Evolutionary conservation across 2,888 invertebrate species (phyloP).

Genomic region (Torymus auratus): DNA sequence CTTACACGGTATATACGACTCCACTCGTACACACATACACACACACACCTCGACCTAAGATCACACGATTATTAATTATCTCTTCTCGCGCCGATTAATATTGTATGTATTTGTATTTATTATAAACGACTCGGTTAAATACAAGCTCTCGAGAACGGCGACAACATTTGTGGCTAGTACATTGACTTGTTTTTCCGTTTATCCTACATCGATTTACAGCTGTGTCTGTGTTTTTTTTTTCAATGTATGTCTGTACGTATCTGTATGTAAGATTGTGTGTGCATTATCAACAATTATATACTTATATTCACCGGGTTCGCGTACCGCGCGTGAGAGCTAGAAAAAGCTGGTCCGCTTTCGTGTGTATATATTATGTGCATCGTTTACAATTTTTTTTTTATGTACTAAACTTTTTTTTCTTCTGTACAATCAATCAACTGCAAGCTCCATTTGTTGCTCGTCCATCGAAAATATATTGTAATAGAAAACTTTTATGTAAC

Average conservation of each 20-base stretch:
- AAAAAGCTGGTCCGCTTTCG: constrained; percentile 40
- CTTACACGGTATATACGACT: no score
- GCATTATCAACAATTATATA: constrained; percentile 35
- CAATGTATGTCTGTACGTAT: background rate
- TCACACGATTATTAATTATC: no score
- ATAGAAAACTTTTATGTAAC: background rate
- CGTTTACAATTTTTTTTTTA: background rate
- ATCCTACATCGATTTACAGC: constrained; percentile 29
- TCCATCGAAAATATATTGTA: background rate
- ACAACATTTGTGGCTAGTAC: constrained; percentile 73
- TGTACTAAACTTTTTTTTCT: background rate
- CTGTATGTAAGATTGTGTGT: background rate
- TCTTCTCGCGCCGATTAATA: no score
- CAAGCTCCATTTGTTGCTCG: background rate
- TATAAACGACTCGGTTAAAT: constrained; percentile 7
- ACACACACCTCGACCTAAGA: no score
- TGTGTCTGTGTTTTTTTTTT: constrained; percentile 5
- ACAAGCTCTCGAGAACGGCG: constrained; percentile 62
- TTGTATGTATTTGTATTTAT: no score
- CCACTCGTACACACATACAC: no score
- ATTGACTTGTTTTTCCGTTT: constrained; percentile 60
- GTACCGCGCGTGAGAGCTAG: background rate
- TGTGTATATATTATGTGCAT: constrained; percentile 14
- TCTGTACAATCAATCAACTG: no score
- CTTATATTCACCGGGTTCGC: constrained; percentile 31